phyloP scores from a whole-genome alignment of 2,113 vertebrate genomes.

The Myiopsitta monachus region DNA sequence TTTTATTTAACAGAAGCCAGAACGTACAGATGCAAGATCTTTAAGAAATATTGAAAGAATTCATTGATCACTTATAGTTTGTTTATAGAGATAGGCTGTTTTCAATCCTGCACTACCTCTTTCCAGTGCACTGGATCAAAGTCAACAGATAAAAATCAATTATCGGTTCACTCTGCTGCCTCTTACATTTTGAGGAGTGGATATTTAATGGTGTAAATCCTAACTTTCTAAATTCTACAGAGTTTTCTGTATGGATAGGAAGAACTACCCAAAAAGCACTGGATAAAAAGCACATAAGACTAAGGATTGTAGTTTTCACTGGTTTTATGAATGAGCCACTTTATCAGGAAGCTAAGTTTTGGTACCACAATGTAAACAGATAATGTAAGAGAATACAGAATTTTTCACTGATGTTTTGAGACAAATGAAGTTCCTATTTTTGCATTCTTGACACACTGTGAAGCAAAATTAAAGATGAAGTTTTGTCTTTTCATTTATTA shows the following conservation, averaged over 20 bases:
- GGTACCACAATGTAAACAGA: background rate
- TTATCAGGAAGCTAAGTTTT: background rate
- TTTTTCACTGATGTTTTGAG: background rate
- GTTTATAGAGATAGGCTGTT: background rate
- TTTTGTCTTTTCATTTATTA: constrained; percentile 11
- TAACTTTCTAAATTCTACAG: background rate
- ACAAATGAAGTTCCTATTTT: background rate
- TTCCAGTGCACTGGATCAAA: background rate
- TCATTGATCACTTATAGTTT: background rate
- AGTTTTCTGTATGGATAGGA: background rate
- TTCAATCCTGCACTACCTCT: background rate
- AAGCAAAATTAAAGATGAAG: constrained; percentile 12
- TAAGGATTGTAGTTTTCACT: background rate
- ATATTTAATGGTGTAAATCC: background rate
- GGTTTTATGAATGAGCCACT: background rate
- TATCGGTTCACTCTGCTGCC: background rate
- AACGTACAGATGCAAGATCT: background rate
- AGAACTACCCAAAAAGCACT: background rate
- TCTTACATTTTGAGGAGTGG: background rate
- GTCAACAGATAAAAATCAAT: background rate
- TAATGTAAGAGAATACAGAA: background rate
- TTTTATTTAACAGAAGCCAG: background rate
- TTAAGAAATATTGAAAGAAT: background rate
- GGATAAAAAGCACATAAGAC: background rate
- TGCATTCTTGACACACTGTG: background rate